A percentile compares a stretch with the other conserved stretches of the same genome.
Evolutionary conservation across 2,888 invertebrate species (phyloP).

Genomic region (Antheraea assamensis): DNA sequence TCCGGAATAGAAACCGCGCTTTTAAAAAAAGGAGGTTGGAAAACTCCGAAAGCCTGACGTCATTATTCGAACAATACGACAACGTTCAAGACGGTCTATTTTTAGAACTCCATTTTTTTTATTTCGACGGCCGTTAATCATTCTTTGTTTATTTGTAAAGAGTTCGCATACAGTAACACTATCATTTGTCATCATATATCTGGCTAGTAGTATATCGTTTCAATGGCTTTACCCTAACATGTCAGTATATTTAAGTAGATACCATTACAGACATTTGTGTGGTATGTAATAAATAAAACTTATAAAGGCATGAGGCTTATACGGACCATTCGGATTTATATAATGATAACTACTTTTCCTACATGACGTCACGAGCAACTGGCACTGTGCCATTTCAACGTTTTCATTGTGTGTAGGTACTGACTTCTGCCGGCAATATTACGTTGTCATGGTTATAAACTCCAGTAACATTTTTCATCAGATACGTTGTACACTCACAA

Average conservation of each 20-base stretch:
- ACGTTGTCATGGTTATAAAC: conserved; percentile 16
- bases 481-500: conserved; percentile 13
- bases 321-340: conserved; percentile 8
- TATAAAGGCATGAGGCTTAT: conserved; percentile 9
- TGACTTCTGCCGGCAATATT: conserved; percentile 13
- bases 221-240: not conserved
- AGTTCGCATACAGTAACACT: too few species aligned
- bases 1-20: too few species aligned
- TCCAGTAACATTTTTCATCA: conserved; percentile 16
- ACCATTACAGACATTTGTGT: not conserved
- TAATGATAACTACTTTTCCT: conserved; percentile 12
- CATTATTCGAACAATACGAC: too few species aligned
- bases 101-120: too few species aligned
- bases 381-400: conserved; percentile 26
- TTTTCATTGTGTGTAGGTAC: conserved; percentile 9
- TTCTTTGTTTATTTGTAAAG: too few species aligned
- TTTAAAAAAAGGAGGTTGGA: too few species aligned
- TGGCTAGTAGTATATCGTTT: not conserved
- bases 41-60: too few species aligned
- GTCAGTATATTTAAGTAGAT: not conserved
- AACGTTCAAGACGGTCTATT: too few species aligned
- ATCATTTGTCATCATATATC: not conserved
- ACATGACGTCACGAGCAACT: conserved; percentile 23
- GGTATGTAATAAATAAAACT: conserved; percentile 9
- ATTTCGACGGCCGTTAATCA: too few species aligned